These are phyloP conservation scores for Enteromius unitaeniatus DNA, from an alignment of 2,797 vertebrate species.

Conservation along the genomic window DNA sequence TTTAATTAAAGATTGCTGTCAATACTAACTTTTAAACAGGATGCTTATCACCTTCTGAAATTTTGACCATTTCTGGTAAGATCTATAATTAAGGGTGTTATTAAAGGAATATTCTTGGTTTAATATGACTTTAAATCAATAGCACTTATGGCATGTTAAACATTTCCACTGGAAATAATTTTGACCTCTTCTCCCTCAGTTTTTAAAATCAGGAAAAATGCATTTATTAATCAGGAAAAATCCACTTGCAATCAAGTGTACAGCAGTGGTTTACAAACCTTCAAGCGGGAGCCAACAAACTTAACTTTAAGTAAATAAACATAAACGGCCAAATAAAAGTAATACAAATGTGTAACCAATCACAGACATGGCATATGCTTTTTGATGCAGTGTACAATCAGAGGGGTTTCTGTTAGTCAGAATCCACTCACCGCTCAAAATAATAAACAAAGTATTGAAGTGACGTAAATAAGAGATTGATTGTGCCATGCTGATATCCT, in stretches of 20 bases:
- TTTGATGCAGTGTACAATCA: too few species aligned
- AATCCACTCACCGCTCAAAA: too few species aligned
- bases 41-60: not conserved
- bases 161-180: not conserved
- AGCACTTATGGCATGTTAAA: not conserved
- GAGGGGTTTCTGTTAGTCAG: too few species aligned
- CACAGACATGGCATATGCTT: too few species aligned
- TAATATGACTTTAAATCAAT: not conserved
- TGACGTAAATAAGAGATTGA: too few species aligned
- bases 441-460: too few species aligned
- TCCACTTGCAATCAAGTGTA: not conserved
- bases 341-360: too few species aligned
- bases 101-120: slow-evolving; percentile 18
- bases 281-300: not conserved
- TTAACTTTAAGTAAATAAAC: too few species aligned
- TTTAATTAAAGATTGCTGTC: not conserved
- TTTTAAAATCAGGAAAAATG: not conserved
- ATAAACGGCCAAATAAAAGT: too few species aligned
- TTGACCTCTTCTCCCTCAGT: not conserved
- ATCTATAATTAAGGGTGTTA: slow-evolving; percentile 1
- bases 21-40: slow-evolving; percentile 16
- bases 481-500: not conserved
- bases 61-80: not conserved
- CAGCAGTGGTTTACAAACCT: not conserved
- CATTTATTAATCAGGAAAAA: not conserved